A percentile compares a stretch with the other conserved stretches of the same genome.
Evolutionary conservation across 2,888 invertebrate species (phyloP).

Genomic region (Philereme vetulata): DNA sequence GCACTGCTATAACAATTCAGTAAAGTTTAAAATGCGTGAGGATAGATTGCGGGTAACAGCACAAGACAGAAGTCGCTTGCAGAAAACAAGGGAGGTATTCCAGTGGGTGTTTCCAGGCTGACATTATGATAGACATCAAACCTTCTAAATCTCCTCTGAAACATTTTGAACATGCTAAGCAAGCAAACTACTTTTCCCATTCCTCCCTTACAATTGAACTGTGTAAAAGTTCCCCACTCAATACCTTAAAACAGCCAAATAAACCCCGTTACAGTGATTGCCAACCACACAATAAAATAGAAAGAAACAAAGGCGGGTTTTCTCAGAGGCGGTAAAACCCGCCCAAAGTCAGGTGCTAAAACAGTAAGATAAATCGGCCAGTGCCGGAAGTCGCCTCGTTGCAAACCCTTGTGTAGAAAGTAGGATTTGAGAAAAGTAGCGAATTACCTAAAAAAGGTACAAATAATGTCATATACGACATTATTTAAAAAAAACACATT

Average conservation of each 20-base stretch:
- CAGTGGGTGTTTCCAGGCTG: too few species aligned
- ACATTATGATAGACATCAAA: too few species aligned
- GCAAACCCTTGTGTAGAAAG: slow-evolving; percentile 15
- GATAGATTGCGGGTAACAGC: too few species aligned
- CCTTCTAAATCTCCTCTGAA: too few species aligned
- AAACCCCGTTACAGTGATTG: slow-evolving; percentile 27
- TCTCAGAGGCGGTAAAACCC: slow-evolving; percentile 42
- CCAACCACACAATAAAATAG: slow-evolving; percentile 21
- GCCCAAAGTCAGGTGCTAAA: slow-evolving; percentile 58
- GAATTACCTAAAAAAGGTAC: too few species aligned
- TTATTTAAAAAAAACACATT: too few species aligned
- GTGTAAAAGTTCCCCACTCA: slow-evolving; percentile 14
- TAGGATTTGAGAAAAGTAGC: too few species aligned
- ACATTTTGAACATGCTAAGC: not conserved
- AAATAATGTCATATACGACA: too few species aligned
- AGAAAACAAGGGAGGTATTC: too few species aligned
- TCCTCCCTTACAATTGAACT: slow-evolving; percentile 2
- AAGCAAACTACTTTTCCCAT: slow-evolving; percentile 1
- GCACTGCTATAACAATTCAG: too few species aligned
- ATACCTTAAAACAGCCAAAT: slow-evolving; percentile 20
- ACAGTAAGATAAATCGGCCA: slow-evolving; percentile 53
- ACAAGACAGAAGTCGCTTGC: too few species aligned
- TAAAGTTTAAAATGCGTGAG: too few species aligned
- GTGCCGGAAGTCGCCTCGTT: slow-evolving; percentile 36
- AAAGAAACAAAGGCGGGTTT: slow-evolving; percentile 40